A percentile compares a stretch with the other conserved stretches of the same genome.
phyloP scores from a whole-genome alignment of 2,797 vertebrate genomes.

The Argya squamiceps region DNA sequence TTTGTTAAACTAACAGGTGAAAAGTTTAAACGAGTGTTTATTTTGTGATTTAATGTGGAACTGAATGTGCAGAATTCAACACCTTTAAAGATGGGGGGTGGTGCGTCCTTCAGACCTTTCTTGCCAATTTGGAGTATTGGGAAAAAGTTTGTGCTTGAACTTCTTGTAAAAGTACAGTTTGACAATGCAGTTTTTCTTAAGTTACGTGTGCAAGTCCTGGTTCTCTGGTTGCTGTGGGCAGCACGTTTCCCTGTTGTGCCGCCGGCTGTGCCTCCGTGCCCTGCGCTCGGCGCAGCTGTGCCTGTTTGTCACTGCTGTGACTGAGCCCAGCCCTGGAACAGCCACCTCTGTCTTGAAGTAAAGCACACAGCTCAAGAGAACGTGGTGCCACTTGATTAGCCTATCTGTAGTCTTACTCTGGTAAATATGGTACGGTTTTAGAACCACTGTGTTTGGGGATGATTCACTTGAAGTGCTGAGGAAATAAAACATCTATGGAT shows the following conservation, averaged over 20 bases:
- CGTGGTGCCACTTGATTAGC: not conserved
- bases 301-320: not conserved
- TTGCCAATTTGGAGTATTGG: constrained; percentile 19
- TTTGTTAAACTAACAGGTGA: constrained; percentile 41
- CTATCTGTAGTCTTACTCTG: not conserved
- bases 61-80: constrained; percentile 23
- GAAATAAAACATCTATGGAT: not conserved
- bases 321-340: not conserved
- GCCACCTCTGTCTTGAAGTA: constrained; percentile 1
- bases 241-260: not conserved
- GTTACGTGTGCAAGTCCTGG: not conserved
- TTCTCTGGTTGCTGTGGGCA: not conserved
- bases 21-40: not conserved
- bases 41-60: constrained; percentile 47
- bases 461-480: not conserved
- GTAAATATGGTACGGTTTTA: not conserved
- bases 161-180: not conserved
- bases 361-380: not conserved
- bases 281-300: not conserved
- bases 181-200: not conserved
- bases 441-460: not conserved
- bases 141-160: constrained; percentile 7
- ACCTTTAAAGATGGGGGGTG: not conserved
- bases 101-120: not conserved
- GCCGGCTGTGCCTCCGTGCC: not conserved